These are phyloP conservation scores for Nycticryphes semicollaris DNA, from an alignment of 2,113 vertebrate species.

Conservation along the genomic window DNA sequence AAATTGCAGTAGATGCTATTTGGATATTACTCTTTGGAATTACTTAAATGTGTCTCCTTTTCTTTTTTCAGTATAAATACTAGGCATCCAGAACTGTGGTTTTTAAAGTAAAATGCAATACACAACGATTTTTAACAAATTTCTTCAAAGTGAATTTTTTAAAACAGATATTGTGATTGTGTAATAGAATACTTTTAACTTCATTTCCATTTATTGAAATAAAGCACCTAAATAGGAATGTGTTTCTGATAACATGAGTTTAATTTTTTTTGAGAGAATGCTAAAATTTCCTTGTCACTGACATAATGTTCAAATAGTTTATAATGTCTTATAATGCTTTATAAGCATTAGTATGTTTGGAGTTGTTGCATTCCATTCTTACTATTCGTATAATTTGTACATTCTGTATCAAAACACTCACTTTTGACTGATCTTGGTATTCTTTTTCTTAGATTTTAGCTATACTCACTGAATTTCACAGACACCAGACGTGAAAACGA, in stretches of 20 bases:
- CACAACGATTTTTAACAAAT: neutral
- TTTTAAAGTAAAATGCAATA: neutral
- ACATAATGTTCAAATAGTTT: neutral
- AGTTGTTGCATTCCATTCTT: neutral
- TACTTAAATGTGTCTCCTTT: neutral
- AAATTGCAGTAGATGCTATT: neutral
- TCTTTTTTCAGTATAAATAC: neutral
- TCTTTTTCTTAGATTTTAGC: neutral
- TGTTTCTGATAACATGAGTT: neutral
- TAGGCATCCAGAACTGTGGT: fast-evolving
- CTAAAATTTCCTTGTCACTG: neutral
- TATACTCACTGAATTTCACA: neutral
- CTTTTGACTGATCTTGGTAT: neutral
- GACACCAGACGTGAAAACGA: neutral
- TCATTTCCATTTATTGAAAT: neutral
- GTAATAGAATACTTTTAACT: neutral
- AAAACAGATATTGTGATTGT: fast-evolving
- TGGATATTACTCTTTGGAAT: neutral
- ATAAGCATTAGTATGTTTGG: neutral
- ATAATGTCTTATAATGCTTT: neutral
- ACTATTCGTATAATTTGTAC: neutral
- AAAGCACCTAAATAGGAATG: neutral
- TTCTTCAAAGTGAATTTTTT: neutral
- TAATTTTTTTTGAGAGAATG: neutral
- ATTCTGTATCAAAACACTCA: neutral